Evolutionary conservation across 2,888 invertebrate species (phyloP).

Genomic region (Tanytarsus gracilentus): DNA sequence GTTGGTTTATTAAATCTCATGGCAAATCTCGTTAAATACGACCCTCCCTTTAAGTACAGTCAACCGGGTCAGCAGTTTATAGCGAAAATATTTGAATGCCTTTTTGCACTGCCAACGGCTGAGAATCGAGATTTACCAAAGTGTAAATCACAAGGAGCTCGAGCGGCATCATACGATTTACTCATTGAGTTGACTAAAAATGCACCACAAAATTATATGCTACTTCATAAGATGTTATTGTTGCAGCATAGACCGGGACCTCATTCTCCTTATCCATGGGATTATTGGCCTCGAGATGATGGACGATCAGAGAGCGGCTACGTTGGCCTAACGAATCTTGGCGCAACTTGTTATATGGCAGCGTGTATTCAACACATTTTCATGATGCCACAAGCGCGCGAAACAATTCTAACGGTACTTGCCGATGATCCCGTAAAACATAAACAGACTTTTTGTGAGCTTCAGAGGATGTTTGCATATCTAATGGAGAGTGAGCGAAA

Average conservation of each 20-base stretch:
- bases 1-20: conserved; percentile 78
- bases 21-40: conserved; percentile 82
- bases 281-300: conserved; percentile 96
- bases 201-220: conserved; percentile 74
- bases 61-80: conserved; percentile 56
- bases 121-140: conserved; percentile 78
- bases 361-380: conserved; percentile 95
- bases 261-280: conserved; percentile 86
- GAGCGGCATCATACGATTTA: conserved; percentile 85
- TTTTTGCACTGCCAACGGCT: conserved; percentile 84
- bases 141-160: conserved; percentile 82
- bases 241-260: conserved; percentile 79
- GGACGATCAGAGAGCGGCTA: conserved; percentile 90
- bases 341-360: conserved; percentile 96
- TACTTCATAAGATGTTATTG: conserved; percentile 72
- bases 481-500: conserved; percentile 75
- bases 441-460: conserved; percentile 70
- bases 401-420: conserved; percentile 71
- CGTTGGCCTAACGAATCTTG: conserved; percentile 88
- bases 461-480: conserved; percentile 94
- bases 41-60: conserved; percentile 74
- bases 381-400: conserved; percentile 91
- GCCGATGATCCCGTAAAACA: conserved; percentile 66
- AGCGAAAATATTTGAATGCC: conserved; percentile 67
- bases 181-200: conserved; percentile 80